These are phyloP conservation scores for Magallana ariakensis DNA, from an alignment of 1,140 invertebrate species.

Conservation along the genomic window DNA sequence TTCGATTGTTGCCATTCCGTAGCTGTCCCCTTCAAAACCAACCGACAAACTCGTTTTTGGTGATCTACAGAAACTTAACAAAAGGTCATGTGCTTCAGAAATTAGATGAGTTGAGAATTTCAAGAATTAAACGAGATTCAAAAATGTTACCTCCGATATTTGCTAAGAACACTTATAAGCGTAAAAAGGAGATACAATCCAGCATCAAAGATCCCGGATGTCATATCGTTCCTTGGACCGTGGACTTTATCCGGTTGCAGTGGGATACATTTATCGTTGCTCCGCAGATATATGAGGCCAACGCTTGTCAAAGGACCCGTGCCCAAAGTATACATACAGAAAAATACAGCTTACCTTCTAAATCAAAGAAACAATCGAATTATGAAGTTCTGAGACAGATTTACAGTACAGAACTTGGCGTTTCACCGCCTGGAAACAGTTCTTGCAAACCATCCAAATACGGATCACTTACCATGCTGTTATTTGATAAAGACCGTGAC, in stretches of 20 bases:
- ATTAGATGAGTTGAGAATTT: background rate
- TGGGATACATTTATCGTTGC: background rate
- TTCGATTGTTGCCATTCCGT: background rate
- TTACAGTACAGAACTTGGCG: background rate
- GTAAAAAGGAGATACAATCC: too few relatives aligned
- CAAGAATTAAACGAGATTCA: background rate
- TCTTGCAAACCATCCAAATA: background rate
- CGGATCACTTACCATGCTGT: background rate
- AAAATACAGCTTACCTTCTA: background rate
- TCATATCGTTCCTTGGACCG: background rate
- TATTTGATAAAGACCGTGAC: background rate
- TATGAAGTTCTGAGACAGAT: background rate
- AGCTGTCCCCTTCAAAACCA: background rate
- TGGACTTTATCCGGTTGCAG: background rate
- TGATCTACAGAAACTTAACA: background rate
- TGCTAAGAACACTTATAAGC: background rate
- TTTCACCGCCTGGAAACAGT: background rate
- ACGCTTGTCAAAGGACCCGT: background rate
- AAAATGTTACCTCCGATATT: too few relatives aligned
- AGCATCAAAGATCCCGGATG: background rate
- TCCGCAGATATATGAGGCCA: background rate
- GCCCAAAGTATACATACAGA: background rate
- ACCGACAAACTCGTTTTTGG: background rate
- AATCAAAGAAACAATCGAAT: background rate
- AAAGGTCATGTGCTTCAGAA: background rate